Conservation (phyloP, 37 sponge, comb jelly and placozoan species). For the Aphrocallistes beatrix region DNA sequence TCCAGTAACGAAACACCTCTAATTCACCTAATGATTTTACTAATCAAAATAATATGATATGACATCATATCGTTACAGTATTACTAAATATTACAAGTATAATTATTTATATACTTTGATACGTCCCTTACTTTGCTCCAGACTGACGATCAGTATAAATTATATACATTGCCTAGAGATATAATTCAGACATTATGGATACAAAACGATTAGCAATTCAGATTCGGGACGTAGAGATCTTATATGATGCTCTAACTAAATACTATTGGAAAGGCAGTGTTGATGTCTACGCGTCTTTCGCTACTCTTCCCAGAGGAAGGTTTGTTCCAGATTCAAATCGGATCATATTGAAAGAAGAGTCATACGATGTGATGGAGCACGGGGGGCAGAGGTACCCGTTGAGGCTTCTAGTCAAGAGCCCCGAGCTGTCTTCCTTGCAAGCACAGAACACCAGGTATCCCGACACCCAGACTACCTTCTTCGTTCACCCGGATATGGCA, state of each 20-base stretch:
- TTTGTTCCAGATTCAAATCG: not conserved
- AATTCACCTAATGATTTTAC: too few relatives aligned
- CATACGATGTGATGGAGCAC: not conserved
- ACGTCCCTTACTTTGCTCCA: too few relatives aligned
- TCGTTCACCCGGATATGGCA: not conserved
- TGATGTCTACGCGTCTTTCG: not conserved
- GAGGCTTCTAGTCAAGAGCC: not conserved
- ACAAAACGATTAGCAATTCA: not conserved
- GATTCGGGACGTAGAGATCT: not conserved
- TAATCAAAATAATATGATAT: too few relatives aligned
- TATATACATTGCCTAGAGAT: too few relatives aligned
- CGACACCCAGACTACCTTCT: not conserved
- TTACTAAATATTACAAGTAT: too few relatives aligned
- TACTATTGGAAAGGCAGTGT: not conserved
- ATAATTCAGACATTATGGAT: too few relatives aligned
- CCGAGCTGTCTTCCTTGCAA: not conserved
- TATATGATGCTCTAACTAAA: not conserved
- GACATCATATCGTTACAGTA: too few relatives aligned
- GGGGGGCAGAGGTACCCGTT: not conserved
- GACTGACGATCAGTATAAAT: too few relatives aligned
- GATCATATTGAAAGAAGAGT: not conserved
- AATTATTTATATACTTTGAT: too few relatives aligned
- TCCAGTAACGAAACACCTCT: too few relatives aligned
- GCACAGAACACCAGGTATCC: not conserved
- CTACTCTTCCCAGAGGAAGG: not conserved